phyloP scores from a whole-genome alignment of 2,113 vertebrate genomes.

The Nipponia nippon region DNA sequence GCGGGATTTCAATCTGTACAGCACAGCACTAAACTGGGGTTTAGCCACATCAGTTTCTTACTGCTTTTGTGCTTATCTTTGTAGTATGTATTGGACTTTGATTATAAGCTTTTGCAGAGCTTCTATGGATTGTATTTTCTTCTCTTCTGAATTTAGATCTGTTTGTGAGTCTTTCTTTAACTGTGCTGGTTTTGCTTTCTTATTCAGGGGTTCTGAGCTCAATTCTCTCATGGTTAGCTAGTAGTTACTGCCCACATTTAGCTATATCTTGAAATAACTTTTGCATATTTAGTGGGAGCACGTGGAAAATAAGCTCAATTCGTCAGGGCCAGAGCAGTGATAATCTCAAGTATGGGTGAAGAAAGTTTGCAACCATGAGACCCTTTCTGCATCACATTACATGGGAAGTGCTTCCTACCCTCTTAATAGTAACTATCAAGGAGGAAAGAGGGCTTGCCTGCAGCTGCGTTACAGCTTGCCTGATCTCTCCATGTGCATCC shows the following conservation, averaged over 20 bases:
- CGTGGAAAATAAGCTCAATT: not conserved
- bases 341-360: not conserved
- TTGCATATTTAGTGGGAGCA: not conserved
- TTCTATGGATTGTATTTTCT: not conserved
- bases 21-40: not conserved
- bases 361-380: not conserved
- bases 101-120: not conserved
- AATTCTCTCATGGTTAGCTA: not conserved
- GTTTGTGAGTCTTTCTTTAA: not conserved
- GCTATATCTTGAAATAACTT: not conserved
- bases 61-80: not conserved
- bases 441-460: not conserved
- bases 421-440: accelerated
- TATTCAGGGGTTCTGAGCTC: not conserved
- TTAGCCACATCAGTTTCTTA: not conserved
- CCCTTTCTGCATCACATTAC: not conserved
- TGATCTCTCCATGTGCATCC: not conserved
- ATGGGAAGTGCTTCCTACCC: not conserved
- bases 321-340: not conserved
- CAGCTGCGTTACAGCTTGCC: not conserved
- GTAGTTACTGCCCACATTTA: not conserved
- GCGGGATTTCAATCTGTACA: not conserved
- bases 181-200: not conserved
- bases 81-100: not conserved
- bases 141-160: not conserved